These are phyloP conservation scores for Tauraco erythrolophus DNA, from an alignment of 2,113 vertebrate species.

Conservation along the genomic window DNA sequence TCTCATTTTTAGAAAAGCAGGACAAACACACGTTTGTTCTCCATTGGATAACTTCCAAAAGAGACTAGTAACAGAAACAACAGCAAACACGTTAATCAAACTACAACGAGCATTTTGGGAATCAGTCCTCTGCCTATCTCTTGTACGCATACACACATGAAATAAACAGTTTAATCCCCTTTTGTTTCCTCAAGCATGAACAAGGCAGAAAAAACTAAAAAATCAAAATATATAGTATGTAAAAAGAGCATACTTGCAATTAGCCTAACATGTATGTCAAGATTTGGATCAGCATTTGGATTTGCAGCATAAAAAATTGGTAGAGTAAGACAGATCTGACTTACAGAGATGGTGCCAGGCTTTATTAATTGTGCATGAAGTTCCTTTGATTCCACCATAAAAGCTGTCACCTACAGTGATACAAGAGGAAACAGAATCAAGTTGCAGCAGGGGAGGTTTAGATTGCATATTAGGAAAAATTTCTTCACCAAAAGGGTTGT, in stretches of 20 bases:
- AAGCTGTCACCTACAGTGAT: not conserved
- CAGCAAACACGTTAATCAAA: constrained; percentile 48
- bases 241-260: not conserved
- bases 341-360: not conserved
- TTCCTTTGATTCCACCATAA: not conserved
- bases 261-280: not conserved
- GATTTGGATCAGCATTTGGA: not conserved
- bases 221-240: not conserved
- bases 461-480: no score
- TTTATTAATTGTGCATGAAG: not conserved
- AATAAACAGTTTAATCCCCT: not conserved
- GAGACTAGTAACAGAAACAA: not conserved
- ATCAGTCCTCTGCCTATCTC: not conserved
- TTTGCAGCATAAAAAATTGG: not conserved
- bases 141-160: accelerated
- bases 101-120: not conserved
- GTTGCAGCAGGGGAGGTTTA: no score
- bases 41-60: constrained; percentile 60
- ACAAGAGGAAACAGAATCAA: no score
- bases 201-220: not conserved
- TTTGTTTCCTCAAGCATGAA: not conserved
- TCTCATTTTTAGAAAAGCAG: constrained; percentile 65
- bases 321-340: not conserved
- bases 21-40: not conserved
- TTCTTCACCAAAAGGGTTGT: no score